Conservation (phyloP, 2,888 invertebrate genomes). For the Ornithoptera alexandrae region DNA sequence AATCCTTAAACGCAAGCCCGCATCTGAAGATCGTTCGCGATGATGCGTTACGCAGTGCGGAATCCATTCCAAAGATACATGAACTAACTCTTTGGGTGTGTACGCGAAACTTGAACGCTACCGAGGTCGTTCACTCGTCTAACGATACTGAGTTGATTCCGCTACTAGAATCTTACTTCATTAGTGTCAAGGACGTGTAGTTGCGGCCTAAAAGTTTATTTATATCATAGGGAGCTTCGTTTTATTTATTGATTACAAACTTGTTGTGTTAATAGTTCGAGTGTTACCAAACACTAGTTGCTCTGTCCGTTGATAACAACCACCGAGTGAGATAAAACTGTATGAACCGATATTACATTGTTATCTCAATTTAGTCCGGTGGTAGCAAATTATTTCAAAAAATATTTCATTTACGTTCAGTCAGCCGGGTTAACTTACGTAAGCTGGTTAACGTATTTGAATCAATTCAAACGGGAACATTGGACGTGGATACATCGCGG, state of each 20-base stretch:
- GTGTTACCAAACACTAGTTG: constrained; percentile 49
- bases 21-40: constrained; percentile 19
- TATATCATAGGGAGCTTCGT: constrained; percentile 14
- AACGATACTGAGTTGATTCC: constrained; percentile 38
- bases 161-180: constrained; percentile 27
- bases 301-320: constrained; percentile 55
- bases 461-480: constrained; percentile 21
- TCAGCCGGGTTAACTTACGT: constrained; percentile 4
- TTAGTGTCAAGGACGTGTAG: constrained; percentile 50
- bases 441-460: constrained; percentile 2
- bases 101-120: constrained; percentile 59
- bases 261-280: constrained; percentile 35
- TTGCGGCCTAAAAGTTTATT: constrained; percentile 32
- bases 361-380: constrained; percentile 41
- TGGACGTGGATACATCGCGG: constrained; percentile 35
- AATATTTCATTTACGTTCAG: background rate
- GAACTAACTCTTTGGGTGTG: constrained; percentile 47
- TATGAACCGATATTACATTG: constrained; percentile 47
- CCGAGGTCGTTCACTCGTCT: constrained; percentile 74
- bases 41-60: constrained; percentile 29
- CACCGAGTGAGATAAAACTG: constrained; percentile 55
- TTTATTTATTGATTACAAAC: constrained; percentile 40
- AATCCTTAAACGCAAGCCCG: constrained; percentile 42
- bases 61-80: constrained; percentile 35
- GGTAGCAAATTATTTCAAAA: constrained; percentile 24